Base-by-base conservation (phyloP, 2,888 invertebrate genomes). In the Drosophila pullipes region DNA sequence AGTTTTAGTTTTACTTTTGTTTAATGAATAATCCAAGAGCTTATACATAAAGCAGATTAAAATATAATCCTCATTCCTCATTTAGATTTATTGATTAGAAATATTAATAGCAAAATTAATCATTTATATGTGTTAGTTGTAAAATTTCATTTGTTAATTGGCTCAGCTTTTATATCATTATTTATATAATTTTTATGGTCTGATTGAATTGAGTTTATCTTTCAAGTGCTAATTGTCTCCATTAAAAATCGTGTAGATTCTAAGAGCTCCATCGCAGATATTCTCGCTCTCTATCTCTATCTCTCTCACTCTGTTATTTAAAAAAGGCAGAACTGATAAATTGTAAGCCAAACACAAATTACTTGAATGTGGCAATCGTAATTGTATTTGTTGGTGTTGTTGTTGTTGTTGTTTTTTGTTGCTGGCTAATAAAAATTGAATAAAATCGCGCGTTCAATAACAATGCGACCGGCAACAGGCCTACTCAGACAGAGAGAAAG, bases 381-480 rank as follows among this genome's bases (percentile, higher is more conserved):
- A 18, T 53, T 62, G 28, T 53, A 62, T 30, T 66, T 50, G 33
- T 55, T 33, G 33, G 11, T 31, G 31, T 31, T 54, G 44, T 44
- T 35, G 9, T 44, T 35, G 9, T 18, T 37, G 16, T 25, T 47
- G 52, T 54, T 59, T 49, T 53, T 52, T 74, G 62, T 72, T 83
- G 78, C 53, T 67, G 25, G 66, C 69, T 84, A 81, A 82, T 89
- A 84, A 87, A 87, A 89, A 87, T 86, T 89, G 81, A 84, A 89
- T 89, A 89, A 86, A 86, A 81, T 89, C 85, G 84, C 84, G 76
- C 86, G 66, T 76, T 86, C 89, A 89, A 89, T 86, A 84, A 81
- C 49, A 64, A 54, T 69, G 58, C 49, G 28, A 25, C 41, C 31
- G 30, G 53, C 52, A 52, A 59, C 31, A 13, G 35, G 30, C 4